Conservation (phyloP, 2,113 vertebrate species). For the Cryptotis parvus region DNA sequence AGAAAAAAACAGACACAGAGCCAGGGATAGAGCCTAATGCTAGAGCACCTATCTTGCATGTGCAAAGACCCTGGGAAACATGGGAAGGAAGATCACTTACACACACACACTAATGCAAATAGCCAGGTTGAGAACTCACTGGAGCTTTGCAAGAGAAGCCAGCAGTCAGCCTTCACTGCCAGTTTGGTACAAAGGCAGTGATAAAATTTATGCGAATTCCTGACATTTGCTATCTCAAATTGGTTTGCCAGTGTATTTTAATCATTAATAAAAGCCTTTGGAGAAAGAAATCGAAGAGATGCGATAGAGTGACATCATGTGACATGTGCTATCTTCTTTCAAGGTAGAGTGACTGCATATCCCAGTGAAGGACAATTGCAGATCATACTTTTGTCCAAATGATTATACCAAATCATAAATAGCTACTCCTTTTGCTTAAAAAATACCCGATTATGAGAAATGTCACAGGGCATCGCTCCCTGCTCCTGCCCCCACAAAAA, state of each 20-base stretch:
- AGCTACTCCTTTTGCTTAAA: background rate
- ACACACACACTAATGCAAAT: background rate
- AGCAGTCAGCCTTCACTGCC: background rate
- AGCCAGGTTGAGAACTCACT: background rate
- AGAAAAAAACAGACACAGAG: background rate
- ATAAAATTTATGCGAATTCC: background rate
- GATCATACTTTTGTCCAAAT: background rate
- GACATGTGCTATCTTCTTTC: background rate
- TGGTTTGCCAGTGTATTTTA: background rate
- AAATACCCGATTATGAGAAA: background rate
- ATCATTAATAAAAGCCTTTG: background rate
- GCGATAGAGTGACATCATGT: no score
- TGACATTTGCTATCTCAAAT: background rate
- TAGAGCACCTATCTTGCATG: no score
- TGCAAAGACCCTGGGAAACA: no score
- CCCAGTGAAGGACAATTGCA: background rate
- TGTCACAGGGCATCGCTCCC: background rate
- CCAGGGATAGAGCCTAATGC: no score
- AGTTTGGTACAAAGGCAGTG: background rate
- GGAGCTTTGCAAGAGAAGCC: background rate
- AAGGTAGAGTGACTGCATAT: background rate
- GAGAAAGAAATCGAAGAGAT: background rate
- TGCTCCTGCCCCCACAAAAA: background rate
- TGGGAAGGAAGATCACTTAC: no score
- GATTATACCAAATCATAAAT: background rate